These are phyloP conservation scores for Cardiocondyla obscurior DNA, from an alignment of 1,140 invertebrate genomes.

Conservation along the genomic window DNA sequence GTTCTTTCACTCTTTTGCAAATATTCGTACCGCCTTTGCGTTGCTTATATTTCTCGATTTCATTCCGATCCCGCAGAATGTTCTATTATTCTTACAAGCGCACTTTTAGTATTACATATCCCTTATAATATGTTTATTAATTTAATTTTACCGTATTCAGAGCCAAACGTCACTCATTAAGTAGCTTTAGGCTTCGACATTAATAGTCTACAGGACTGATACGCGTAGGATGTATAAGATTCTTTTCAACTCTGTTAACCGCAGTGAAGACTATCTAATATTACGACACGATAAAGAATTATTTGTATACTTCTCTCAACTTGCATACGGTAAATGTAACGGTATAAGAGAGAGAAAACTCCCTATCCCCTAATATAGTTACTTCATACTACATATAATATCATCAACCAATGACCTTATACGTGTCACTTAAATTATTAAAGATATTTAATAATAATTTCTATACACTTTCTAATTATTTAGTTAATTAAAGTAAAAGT, in stretches of 20 bases:
- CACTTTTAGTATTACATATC: neutral
- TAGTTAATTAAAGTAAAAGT: neutral
- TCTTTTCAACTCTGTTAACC: slow-evolving; percentile 3
- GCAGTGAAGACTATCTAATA: slow-evolving; percentile 22
- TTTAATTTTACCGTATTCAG: slow-evolving; percentile 50
- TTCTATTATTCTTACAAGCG: slow-evolving; percentile 10
- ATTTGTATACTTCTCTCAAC: slow-evolving; percentile 8
- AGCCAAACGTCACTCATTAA: slow-evolving; percentile 22
- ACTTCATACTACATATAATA: slow-evolving; percentile 12
- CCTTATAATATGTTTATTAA: neutral
- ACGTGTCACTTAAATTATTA: slow-evolving; percentile 40
- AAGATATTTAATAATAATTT: slow-evolving; percentile 33
- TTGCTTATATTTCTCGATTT: slow-evolving; percentile 18
- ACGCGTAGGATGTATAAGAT: neutral
- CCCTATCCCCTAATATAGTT: slow-evolving; percentile 11
- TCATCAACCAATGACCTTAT: slow-evolving; percentile 12
- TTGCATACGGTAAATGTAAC: neutral
- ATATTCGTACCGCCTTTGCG: slow-evolving; percentile 55
- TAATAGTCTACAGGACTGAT: neutral
- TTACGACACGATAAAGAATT: slow-evolving; percentile 21
- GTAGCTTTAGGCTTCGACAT: slow-evolving; percentile 29
- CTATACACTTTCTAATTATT: slow-evolving; percentile 21
- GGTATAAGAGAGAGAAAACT: slow-evolving; percentile 1
- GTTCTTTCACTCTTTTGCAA: slow-evolving; percentile 61
- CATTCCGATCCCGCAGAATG: neutral